Base-by-base conservation (phyloP, 2,797 vertebrate species). In the Falco rusticolus region DNA sequence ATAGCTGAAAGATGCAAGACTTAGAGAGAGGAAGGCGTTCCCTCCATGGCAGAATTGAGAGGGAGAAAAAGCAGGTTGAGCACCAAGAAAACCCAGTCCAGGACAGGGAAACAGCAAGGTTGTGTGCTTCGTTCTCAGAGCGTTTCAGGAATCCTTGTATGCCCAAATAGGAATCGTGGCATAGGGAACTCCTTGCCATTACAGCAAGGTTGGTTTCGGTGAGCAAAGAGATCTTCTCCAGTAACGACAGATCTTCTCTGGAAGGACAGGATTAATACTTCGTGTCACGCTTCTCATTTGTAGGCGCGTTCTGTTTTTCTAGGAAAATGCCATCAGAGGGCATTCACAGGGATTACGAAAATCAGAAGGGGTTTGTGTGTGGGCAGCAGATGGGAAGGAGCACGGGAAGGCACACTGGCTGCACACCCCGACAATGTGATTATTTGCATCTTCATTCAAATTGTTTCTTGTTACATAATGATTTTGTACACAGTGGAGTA, bases 401-500 rank as follows among this genome's bases (percentile, higher is more conserved):
- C 92, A 84, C 95, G 78, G 71, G 93, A 94, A 80, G 85, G 78
- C 47, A 18, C 78, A 22, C 31, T n/a, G 69, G 33, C 91, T 33
- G 82, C 66, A 4, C 91, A 22, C 45, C 91, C 65, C 60, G 82
- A 93, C 97, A 85, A 97, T 68, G 97, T 95, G 97, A 98, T 98
- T 98, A 98, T 98, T 98, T 98, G 97, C 96, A 94, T 98, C 96
- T 95, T 94, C 95, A 84, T 97, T 96, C 92, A 68, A 81, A 97
- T 97, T 97, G 96, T 97, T 98, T 96, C 98, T 95, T 79, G 98
- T 98, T 98, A 98, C 98, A 98, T 98, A 98, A 98, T 98, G 98
- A 98, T 98, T 98, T 97, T 96, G 97, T 97, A 98, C 98, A 98
- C 98, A 98, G 98, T 80, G 98, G 98, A 98, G 98, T 98, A 97